Evolutionary conservation across 2,888 invertebrate species (phyloP).

Genomic region (Rhamphomyia laevipes): DNA sequence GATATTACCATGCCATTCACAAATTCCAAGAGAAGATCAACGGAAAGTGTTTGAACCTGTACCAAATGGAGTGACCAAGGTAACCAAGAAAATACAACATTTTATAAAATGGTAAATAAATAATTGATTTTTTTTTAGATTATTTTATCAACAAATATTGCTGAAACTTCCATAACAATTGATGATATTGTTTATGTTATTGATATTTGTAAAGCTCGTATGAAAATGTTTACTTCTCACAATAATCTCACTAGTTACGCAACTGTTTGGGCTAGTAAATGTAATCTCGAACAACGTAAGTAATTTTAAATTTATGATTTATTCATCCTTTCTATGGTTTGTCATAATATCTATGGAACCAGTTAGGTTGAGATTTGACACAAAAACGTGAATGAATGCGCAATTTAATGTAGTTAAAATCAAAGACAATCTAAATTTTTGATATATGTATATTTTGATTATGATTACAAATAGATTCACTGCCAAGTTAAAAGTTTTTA

Average conservation of each 20-base stretch:
- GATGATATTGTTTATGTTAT: slow-evolving; percentile 97
- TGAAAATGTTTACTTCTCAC: slow-evolving; percentile 95
- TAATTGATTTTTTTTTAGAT: slow-evolving; percentile 45
- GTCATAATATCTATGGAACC: too few species aligned
- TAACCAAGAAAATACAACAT: slow-evolving; percentile 27
- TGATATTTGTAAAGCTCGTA: slow-evolving; percentile 93
- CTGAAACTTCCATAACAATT: slow-evolving; percentile 96
- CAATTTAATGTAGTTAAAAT: too few species aligned
- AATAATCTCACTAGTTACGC: slow-evolving; percentile 99
- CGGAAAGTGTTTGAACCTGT: slow-evolving; percentile 83
- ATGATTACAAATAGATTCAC: neutral
- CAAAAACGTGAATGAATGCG: too few species aligned
- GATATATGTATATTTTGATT: too few species aligned
- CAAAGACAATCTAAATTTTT: too few species aligned
- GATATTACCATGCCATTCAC: slow-evolving; percentile 92
- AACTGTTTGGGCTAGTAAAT: slow-evolving; percentile 89
- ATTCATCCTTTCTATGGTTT: neutral
- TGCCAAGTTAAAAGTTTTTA: neutral
- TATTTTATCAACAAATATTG: slow-evolving; percentile 94
- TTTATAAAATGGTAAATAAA: neutral
- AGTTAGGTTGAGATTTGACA: too few species aligned
- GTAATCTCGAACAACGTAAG: slow-evolving; percentile 77
- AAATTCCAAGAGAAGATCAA: slow-evolving; percentile 92
- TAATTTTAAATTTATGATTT: neutral
- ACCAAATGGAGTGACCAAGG: slow-evolving; percentile 73